These are phyloP conservation scores for Tetropium fuscum DNA, from an alignment of 2,888 invertebrate species.

Conservation along the genomic window DNA sequence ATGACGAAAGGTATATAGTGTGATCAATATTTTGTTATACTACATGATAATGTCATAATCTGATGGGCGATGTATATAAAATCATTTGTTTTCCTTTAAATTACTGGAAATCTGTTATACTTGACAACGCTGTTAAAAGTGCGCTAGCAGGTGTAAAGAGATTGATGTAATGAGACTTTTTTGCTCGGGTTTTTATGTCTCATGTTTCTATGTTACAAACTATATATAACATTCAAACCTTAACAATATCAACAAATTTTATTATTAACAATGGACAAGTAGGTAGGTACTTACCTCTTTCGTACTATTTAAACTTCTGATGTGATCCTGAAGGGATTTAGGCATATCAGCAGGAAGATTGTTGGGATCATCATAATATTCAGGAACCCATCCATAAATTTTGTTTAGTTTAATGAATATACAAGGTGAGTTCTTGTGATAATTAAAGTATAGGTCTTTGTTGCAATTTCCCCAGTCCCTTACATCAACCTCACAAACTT, in stretches of 20 bases:
- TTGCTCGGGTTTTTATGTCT: too few species aligned
- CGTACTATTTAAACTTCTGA: constrained; percentile 65
- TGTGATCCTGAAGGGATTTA: constrained; percentile 75
- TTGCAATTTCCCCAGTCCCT: constrained; percentile 85
- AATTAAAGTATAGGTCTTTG: constrained; percentile 88
- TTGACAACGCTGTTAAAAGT: too few species aligned
- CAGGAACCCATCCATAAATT: constrained; percentile 92
- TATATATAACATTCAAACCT: too few species aligned
- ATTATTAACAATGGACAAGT: background rate
- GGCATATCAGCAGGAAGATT: constrained; percentile 83
- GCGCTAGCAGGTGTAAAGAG: too few species aligned
- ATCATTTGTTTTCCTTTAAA: too few species aligned
- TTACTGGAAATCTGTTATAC: too few species aligned
- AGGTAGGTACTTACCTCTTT: constrained; percentile 60
- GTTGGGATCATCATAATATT: constrained; percentile 80
- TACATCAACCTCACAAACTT: constrained; percentile 91
- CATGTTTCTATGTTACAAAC: too few species aligned
- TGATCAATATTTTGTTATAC: too few species aligned
- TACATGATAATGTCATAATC: too few species aligned
- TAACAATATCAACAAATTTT: background rate
- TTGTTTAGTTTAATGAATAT: constrained; percentile 96
- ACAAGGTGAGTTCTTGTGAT: constrained; percentile 93
- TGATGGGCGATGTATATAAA: too few species aligned
- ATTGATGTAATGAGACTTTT: too few species aligned
- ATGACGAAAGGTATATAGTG: too few species aligned